Base-by-base conservation (phyloP, 2,113 vertebrate species). In the Holacanthus passer region DNA sequence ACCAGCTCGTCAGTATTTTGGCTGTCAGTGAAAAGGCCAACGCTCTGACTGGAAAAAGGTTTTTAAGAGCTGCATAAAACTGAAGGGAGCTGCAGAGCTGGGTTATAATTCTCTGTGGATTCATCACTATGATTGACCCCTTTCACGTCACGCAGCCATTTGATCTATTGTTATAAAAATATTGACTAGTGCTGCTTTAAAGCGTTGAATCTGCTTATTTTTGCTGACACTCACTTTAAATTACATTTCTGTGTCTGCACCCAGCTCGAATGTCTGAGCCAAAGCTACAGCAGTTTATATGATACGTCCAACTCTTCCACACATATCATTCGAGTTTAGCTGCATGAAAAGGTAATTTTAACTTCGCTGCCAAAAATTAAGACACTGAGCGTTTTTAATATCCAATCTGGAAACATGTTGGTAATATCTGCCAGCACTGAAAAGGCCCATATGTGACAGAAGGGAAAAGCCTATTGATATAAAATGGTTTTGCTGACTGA, bases 401-500 rank as follows among this genome's bases (percentile, higher is more conserved):
- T 77, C 56, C 37, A 75, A 5, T 80, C 65, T 84, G 68, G 59
- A 85, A 37, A 77, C 20, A 63, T 74, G 24, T 53, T 77, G 22
- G n/a, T 75, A 37, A 60, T 74, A 58, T 78, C 72, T 84, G 37
- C 81, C 73, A 71, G 35, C 53, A 39, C 19, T 53, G 37, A 69
- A 76, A 82, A 50, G 69, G 53, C 72, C 48, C 53, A 63, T 48
- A 73, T 81, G 58, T 79, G 82, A 79, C 76, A 65, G 69, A 68
- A 75, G 41, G 29, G 31, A n/a, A 45, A 64, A 74, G 22, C 19
- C 24, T 29, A 60, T 75, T 76, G 66, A 69, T 58, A 58, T 70
- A 27, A 78, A 89, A 79, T 81, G 0, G 1, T 83, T 87, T 86
- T 71, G 80, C 70, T 81, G 73, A 78, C 79, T 70, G 35, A 53